Evolutionary conservation across 2,113 vertebrate genomes (phyloP), one percentile per base, ranked within the genome.

Genomic region (Plecturocebus donacophilus): DNA sequence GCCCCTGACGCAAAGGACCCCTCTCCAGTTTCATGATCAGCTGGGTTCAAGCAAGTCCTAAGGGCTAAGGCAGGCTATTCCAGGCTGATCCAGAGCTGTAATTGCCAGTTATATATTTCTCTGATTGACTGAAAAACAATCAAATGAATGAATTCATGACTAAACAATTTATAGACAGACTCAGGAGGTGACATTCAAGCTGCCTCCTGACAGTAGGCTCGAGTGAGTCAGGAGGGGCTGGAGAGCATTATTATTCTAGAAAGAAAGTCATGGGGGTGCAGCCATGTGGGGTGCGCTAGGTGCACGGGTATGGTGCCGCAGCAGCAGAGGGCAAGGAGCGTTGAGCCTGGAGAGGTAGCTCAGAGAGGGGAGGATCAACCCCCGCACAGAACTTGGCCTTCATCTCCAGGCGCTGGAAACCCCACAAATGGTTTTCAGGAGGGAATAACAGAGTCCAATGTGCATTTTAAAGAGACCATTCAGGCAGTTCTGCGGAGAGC

Each of bases 381-480:
- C n/a, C 42, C 0, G 0, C 61, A 68, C 84, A 70, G 52, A 95
- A 90, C 40, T 83, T 70, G 95, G 86, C 52, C 79, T 93, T 92
- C 35, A 7, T 52, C 54, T 80, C 92, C 47, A 88, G 87, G 56
- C 1, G 0, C 21, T 90, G 76, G 68, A 90, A 95, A 38, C 40
- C 40, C 38, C 91, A 38, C 92, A 90, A 86, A 89, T 52, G 0
- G 11, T 83, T 96, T 58, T 71, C 73, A 77, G 77, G 90, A 95
- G 75, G 54, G 47, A 93, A 87, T 80, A 66, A 73, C 40, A 75
- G 30, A 92, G 80, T 75, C 70, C 93, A 52, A 6, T n/a, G 58
- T 87, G 83, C 70, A 89, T 87, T 66, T 85, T 96, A 81, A 93
- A 93, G 77, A 91, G 58, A 66, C 47, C 40, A 30, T 85, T 56